These are phyloP conservation scores for Catocala sponsa DNA, from an alignment of 2,888 invertebrate species.

Conservation along the genomic window DNA sequence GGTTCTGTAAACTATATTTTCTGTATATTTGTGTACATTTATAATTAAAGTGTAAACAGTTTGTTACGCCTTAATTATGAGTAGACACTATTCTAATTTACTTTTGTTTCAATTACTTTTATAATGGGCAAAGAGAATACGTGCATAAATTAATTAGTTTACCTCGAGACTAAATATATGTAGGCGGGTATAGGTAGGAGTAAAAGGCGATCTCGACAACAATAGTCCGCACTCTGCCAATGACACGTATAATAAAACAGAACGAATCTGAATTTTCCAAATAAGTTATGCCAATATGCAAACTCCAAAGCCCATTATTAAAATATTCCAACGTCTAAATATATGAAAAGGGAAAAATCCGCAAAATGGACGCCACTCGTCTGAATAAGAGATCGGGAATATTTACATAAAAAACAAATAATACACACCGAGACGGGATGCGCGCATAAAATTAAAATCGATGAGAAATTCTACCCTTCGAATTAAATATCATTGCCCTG, in stretches of 20 bases:
- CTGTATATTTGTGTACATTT: conserved; percentile 5
- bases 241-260: conserved; percentile 16
- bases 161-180: no score
- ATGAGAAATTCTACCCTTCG: conserved; percentile 86
- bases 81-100: neutral
- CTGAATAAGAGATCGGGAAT: conserved; percentile 80
- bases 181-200: no score
- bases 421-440: conserved; percentile 83
- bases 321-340: conserved; percentile 75
- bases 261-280: conserved; percentile 41
- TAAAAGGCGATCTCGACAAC: neutral
- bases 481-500: conserved; percentile 87
- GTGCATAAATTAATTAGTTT: neutral
- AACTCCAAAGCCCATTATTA: conserved; percentile 67
- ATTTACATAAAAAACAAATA: conserved; percentile 88
- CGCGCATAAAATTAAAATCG: conserved; percentile 88
- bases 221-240: conserved; percentile 6
- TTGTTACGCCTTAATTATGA: neutral
- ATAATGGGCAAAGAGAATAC: neutral
- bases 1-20: conserved; percentile 15
- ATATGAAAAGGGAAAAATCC: conserved; percentile 72
- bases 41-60: conserved; percentile 3
- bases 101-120: conserved; percentile 1
- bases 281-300: conserved; percentile 61
- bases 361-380: conserved; percentile 78